Conservation (phyloP, 2,113 vertebrate genomes). For the Pseudopipra pipra region DNA sequence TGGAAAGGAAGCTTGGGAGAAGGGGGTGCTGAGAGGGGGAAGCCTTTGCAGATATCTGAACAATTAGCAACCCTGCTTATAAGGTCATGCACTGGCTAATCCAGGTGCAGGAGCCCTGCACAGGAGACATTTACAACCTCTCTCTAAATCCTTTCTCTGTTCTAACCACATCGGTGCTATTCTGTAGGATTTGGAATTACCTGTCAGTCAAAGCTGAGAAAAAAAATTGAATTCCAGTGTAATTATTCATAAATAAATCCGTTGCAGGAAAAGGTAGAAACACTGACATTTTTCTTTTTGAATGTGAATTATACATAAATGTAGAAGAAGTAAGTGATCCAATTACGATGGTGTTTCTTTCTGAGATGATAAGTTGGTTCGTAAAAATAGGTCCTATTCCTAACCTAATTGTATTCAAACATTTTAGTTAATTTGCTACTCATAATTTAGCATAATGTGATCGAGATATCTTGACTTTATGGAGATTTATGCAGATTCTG, state of each 20-base stretch:
- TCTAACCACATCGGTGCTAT: constrained; percentile 15
- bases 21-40: not conserved
- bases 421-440: constrained; percentile 82
- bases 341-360: constrained; percentile 52
- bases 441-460: constrained; percentile 81
- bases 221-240: constrained; percentile 34
- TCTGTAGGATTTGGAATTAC: constrained; percentile 65
- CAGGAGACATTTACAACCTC: constrained; percentile 18
- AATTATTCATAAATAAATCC: constrained; percentile 68
- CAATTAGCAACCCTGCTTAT: constrained; percentile 57
- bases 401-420: constrained; percentile 81
- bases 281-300: constrained; percentile 39
- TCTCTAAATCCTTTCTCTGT: constrained; percentile 52
- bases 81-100: constrained; percentile 16
- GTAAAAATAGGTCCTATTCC: constrained; percentile 71
- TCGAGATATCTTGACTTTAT: constrained; percentile 74
- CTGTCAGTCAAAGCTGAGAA: constrained; percentile 44
- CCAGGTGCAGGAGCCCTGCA: constrained; percentile 39
- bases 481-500: constrained; percentile 79
- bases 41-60: not conserved
- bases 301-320: constrained; percentile 62
- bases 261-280: constrained; percentile 51
- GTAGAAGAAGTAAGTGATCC: constrained; percentile 54
- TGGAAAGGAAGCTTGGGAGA: not conserved
- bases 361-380: constrained; percentile 68